Evolutionary conservation across 2,113 vertebrate genomes (phyloP).

Genomic region (Pyrgilauda ruficollis): DNA sequence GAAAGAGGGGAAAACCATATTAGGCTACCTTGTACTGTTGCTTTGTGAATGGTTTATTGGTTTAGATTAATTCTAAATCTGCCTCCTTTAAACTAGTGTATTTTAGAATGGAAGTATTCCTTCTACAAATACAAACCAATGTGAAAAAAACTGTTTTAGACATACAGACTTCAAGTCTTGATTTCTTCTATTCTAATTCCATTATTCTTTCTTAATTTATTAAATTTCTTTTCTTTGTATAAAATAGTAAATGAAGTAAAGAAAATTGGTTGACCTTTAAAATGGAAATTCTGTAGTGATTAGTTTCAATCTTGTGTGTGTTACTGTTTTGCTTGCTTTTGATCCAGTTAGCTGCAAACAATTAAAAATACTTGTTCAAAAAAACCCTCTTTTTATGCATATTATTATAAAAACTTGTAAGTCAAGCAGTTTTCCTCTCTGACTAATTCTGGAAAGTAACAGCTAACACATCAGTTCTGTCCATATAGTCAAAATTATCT

Average conservation of each 20-base stretch:
- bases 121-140: not conserved
- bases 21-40: not conserved
- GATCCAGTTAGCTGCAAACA: not conserved
- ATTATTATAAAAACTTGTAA: not conserved
- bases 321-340: not conserved
- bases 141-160: not conserved
- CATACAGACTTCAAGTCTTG: not conserved
- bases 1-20: not conserved
- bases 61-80: not conserved
- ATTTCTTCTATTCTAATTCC: not conserved
- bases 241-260: not conserved
- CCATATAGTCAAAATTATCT: not conserved
- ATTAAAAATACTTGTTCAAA: not conserved
- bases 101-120: not conserved
- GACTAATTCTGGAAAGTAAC: not conserved
- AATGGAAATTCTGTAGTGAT: not conserved
- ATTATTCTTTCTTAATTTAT: not conserved
- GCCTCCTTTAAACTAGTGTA: not conserved
- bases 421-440: not conserved
- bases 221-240: not conserved
- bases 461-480: not conserved
- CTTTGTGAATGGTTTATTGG: not conserved
- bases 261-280: not conserved
- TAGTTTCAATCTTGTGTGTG: not conserved
- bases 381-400: fast-evolving